Evolutionary conservation across 2,888 invertebrate genomes (phyloP), one percentile per base, ranked within the genome.

Genomic region (Cephus pygmeus): DNA sequence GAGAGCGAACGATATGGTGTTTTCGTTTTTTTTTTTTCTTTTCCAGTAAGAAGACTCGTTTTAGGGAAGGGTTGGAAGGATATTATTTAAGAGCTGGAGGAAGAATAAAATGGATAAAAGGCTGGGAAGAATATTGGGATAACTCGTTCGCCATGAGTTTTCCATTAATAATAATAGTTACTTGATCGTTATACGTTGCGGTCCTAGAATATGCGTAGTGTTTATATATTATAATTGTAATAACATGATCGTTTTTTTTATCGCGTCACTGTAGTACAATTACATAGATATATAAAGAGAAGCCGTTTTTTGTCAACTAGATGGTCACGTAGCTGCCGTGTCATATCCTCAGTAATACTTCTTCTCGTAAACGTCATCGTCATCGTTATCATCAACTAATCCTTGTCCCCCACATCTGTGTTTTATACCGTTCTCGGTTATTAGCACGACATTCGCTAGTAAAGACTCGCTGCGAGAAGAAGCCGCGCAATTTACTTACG

Each of bases 181-280:
- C 84, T 90, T 87, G 87, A 87, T 89, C 88, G 85, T 89, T 90
- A 90, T 86, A 89, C 85, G 56, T 90, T 88, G 90, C 87, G 88
- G 23, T 86, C 88, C 89, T 90, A 90, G 81, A 85, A 82, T 84
- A 83, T 81, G 80, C 81, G 83, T 83, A 84, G 85, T 81, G 82
- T 85, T 83, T 84, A 83, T 85, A 86, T 86, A 86, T 86, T 88
- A 88, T 87, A 88, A 86, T 86, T 82, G 84, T 88, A 88, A 89
- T 89, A 89, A 88, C 85, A 87, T 87, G 87, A 85, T 88, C 87
- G 86, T 85, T 9, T 56, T 40, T 40, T 56, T 56, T 1, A 40
- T 83, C 82, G 81, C 86, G 83, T 85, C 86, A 83, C 82, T 80
- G 85, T 87, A 85, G 85, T 88, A 89, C 86, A 89, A 87, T 87